Evolutionary conservation across 2,797 vertebrate genomes (phyloP).

Genomic region (Molothrus ater): DNA sequence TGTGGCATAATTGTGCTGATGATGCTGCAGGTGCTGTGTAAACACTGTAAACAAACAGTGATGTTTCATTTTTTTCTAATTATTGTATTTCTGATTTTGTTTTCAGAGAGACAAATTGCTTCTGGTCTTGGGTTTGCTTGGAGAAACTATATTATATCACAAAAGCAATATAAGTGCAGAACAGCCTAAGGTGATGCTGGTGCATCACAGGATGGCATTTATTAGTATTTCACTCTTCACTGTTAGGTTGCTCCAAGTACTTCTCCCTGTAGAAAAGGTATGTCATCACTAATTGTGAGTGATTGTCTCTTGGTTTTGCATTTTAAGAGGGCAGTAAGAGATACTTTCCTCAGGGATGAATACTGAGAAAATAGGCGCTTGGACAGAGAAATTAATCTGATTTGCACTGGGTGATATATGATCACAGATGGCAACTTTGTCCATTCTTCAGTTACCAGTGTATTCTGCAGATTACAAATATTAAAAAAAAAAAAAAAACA

Average conservation of each 20-base stretch:
- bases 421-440: neutral
- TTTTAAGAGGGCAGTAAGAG: neutral
- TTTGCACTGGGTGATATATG: neutral
- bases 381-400: neutral
- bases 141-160: conserved; percentile 86
- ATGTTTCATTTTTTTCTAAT: neutral
- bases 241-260: conserved; percentile 85
- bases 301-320: neutral
- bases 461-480: neutral
- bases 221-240: conserved; percentile 84
- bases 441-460: neutral
- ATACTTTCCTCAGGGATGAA: neutral
- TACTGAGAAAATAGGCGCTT: neutral
- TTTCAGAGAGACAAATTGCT: conserved; percentile 89
- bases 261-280: conserved; percentile 94
- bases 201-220: conserved; percentile 89
- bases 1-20: neutral
- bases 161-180: conserved; percentile 76
- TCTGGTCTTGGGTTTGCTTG: conserved; percentile 82
- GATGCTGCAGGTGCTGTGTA: neutral
- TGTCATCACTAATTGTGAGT: neutral
- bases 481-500: neutral
- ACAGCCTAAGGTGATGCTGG: conserved; percentile 70
- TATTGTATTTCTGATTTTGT: conserved; percentile 10
- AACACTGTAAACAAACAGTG: neutral